phyloP scores from a whole-genome alignment of 2,888 invertebrate genomes.

The Lysandra bellargus region DNA sequence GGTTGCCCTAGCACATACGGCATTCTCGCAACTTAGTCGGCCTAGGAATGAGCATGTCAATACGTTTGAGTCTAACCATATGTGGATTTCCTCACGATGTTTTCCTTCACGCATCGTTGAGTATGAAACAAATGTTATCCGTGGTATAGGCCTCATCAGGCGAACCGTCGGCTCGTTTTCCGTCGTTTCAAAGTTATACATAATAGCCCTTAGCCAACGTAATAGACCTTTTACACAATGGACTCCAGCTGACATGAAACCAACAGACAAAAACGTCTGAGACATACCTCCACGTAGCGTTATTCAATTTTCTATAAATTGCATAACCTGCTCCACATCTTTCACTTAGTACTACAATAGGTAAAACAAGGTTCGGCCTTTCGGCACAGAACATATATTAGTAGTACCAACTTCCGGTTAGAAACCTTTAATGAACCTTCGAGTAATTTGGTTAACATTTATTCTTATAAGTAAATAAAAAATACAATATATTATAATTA shows the following conservation, averaged over 20 bases:
- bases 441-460: neutral
- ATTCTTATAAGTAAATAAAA: no score
- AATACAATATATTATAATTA: no score
- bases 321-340: slow-evolving; percentile 5
- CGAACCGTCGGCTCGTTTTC: neutral
- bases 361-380: neutral
- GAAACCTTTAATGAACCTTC: neutral
- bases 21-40: no score
- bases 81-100: no score
- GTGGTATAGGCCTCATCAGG: no score
- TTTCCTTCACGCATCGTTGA: no score
- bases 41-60: no score
- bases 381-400: no score
- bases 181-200: neutral
- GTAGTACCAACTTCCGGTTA: neutral
- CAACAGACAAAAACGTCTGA: neutral
- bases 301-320: slow-evolving; percentile 26
- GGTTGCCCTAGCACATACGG: no score
- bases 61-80: no score
- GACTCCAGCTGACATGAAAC: neutral
- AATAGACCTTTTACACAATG: neutral
- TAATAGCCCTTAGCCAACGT: slow-evolving; percentile 5
- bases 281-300: slow-evolving; percentile 17
- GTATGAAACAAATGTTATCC: no score
- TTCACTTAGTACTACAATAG: neutral